phyloP scores from a whole-genome alignment of 2,113 vertebrate species.

The Columbina picui region DNA sequence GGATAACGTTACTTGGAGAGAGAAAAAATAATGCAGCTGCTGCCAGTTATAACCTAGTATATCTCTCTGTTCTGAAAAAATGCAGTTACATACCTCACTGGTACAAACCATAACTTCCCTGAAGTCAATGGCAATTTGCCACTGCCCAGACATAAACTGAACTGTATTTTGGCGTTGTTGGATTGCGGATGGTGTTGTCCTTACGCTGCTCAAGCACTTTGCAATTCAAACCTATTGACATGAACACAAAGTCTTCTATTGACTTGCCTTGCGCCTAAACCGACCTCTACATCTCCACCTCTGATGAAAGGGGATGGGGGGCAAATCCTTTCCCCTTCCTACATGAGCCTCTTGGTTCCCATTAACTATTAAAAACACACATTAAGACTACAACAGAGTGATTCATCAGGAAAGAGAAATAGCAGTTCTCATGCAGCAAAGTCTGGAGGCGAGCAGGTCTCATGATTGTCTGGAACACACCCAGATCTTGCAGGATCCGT shows the following conservation, averaged over 20 bases:
- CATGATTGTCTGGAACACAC: constrained; percentile 8
- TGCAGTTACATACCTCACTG: background rate
- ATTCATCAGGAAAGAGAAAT: constrained; percentile 59
- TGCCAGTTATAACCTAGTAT: background rate
- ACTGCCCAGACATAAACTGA: background rate
- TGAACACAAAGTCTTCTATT: background rate
- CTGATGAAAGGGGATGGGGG: background rate
- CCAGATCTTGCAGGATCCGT: constrained; percentile 39
- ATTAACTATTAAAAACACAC: constrained; percentile 57
- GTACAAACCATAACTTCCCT: background rate
- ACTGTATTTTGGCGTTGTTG: background rate
- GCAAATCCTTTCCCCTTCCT: constrained; percentile 38
- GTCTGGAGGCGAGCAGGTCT: constrained; percentile 38
- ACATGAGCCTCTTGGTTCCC: constrained; percentile 70
- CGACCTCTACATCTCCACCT: background rate
- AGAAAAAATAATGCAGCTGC: background rate
- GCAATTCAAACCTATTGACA: background rate
- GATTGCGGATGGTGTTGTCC: background rate
- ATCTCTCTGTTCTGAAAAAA: background rate
- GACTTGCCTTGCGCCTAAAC: background rate
- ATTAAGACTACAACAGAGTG: constrained; percentile 40
- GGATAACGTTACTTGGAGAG: background rate
- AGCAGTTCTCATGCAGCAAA: background rate
- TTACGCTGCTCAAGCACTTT: background rate
- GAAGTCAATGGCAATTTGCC: background rate